Evolutionary conservation across 1,140 invertebrate species (phyloP), one percentile per base, ranked within the genome.

Genomic region (Trichomalopsis sarcophagae): DNA sequence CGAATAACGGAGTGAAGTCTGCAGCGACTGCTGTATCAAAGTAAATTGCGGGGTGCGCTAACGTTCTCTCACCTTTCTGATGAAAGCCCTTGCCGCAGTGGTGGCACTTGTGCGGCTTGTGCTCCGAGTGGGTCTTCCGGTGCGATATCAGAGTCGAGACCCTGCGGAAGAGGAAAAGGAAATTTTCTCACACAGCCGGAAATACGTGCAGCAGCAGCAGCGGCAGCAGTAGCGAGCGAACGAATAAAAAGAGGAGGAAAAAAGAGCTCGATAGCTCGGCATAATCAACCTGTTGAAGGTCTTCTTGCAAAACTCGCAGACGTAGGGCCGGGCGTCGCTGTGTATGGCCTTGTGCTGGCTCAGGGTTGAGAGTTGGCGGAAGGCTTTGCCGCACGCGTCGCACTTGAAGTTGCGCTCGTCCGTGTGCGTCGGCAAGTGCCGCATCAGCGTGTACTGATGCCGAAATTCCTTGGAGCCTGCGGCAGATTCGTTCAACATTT

Each of bases 401-500:
- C 97, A 98, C 87, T 96, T 95, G 90, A 96, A 97, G 91, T 97
- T 96, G 81, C 97, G 94, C 92, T 97, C 97, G 86, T 97, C 96
- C 33, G 96, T 96, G 90, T 97, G 97, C 0, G 96, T 97, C 1
- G 97, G 96, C 30, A 97, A 92, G 89, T 98, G 97, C n/a, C 97
- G 94, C 95, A 96, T 95, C 89, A 97, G 88, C 0, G 96, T 96
- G 87, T 97, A 97, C 88, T 96, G 96, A 90, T 97, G 96, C 71
- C 95, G 94, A 90, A 97, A 97, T 90, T 96, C 95, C 84, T 96
- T 95, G 27, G 94, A 93, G 92, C 95, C 94, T 95, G 86, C 47
- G 66, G 14, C 30, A 85, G 47, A 76, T 79, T 79, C 36, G 17
- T 74, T 74, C 30, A 74, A 36, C 36, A 74, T 74, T 36, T 76